A percentile compares a stretch with the other conserved stretches of the same genome.
These are phyloP conservation scores for Orussus abietinus DNA, from an alignment of 1,140 invertebrate genomes.

Conservation along the genomic window DNA sequence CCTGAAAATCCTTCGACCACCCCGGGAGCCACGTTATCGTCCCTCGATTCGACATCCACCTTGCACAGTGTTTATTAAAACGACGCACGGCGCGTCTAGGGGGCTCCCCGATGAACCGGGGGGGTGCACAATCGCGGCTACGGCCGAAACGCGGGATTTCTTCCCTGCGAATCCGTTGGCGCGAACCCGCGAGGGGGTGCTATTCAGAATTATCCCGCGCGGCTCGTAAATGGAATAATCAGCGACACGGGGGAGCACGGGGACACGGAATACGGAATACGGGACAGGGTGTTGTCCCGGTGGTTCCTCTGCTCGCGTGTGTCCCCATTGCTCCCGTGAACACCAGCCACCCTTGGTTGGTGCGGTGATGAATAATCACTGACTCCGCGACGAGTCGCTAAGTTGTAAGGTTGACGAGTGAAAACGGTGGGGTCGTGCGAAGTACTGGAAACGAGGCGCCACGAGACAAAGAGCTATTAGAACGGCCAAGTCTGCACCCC, in stretches of 20 bases:
- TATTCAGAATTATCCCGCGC: constrained; percentile 42
- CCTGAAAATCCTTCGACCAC: no score
- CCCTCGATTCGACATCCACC: no score
- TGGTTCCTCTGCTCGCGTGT: constrained; percentile 7
- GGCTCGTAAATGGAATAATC: constrained; percentile 47
- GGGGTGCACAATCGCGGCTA: no score
- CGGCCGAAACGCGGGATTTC: no score
- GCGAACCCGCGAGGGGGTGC: constrained; percentile 4
- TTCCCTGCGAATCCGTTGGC: no score
- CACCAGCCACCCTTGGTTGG: constrained; percentile 29
- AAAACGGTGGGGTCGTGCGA: constrained; percentile 17
- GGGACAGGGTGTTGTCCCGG: constrained; percentile 31
- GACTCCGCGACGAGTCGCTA: constrained; percentile 33
- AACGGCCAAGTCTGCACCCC: background rate
- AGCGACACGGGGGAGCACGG: constrained; percentile 40
- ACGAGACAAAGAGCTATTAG: constrained; percentile 5
- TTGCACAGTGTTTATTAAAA: no score
- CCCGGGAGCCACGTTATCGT: no score
- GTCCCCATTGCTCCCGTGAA: constrained; percentile 28
- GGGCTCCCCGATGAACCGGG: no score
- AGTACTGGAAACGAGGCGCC: background rate
- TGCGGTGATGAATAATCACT: constrained; percentile 47
- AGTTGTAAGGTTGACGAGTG: constrained; percentile 39
- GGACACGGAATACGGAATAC: constrained; percentile 27
- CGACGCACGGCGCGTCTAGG: no score